Evolutionary conservation across 2,113 vertebrate species (phyloP), one percentile per base, ranked within the genome.

Genomic region (Petromus typicus): DNA sequence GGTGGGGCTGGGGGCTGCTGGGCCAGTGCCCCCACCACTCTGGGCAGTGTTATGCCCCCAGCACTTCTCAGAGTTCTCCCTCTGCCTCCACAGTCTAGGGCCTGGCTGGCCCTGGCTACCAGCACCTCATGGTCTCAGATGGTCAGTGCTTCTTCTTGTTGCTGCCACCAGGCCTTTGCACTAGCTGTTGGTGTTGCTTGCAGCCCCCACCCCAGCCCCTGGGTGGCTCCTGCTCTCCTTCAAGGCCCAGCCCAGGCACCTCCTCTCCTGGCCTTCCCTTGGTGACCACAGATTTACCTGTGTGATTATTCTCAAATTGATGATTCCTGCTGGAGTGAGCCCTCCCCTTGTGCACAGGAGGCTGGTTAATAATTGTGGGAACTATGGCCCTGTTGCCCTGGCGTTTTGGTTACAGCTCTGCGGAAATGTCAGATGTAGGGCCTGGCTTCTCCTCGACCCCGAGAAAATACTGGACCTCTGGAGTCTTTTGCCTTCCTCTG

Each of bases 1-100:
- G 96, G 93, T 0, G 86, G 95, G 94, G 79, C 87, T n/a, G n/a
- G 30, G 95, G 93, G 83, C 81, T 78, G 88, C 45, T 40, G 91
- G 93, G 95, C 93, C 5, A 2, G 61, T 32, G 78, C 57, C 32
- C 40, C 2, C 5, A 32, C 10, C 1, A 11, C 14, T 32, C 20
- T 40, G 57, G 45, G 11, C n/a, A 14, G 10, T 64, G 43, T 66
- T 40, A 30, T 37, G 40, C 23, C 86, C 76, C 63, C 51, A 66
- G 66, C 48, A 66, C n/a, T 34, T 82, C 10, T 76, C 12, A 43
- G 37, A 13, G 56, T 81, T 79, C 67, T 43, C 66, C 80, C 45
- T 69, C 73, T 34, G 9, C 56, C 20, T 22, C 51, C 48, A 9
- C 0, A 1, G 59, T 64, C 83, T 45, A 3, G 51, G 37, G 51